Evolutionary conservation across 2,797 vertebrate species (phyloP).

Genomic region (Falco novaeseelandiae): DNA sequence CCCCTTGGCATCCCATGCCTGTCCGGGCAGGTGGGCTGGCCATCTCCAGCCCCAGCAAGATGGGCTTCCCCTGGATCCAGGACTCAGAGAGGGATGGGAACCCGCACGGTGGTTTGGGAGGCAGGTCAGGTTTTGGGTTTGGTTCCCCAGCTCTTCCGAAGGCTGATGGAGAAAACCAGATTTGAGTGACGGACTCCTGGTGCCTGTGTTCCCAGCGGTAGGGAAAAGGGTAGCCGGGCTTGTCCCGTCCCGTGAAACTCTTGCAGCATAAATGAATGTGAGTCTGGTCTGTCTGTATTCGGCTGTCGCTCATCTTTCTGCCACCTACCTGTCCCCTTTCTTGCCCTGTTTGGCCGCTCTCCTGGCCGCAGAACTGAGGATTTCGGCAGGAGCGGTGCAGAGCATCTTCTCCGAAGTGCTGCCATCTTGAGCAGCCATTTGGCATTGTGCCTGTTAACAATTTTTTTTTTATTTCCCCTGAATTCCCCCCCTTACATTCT

Average conservation of each 20-base stretch:
- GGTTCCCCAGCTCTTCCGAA: not conserved
- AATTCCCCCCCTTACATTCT: not conserved
- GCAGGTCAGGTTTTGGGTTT: not conserved
- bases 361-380: not conserved
- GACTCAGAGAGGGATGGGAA: not conserved
- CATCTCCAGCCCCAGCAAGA: fast-evolving
- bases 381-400: not conserved
- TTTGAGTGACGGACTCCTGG: not conserved
- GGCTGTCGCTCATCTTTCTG: not conserved
- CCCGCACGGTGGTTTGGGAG: fast-evolving
- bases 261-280: fast-evolving
- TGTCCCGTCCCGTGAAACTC: not conserved
- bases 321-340: not conserved
- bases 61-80: not conserved
- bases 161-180: not conserved
- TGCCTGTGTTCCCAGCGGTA: fast-evolving
- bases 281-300: not conserved
- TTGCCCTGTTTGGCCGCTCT: not conserved
- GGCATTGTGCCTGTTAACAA: not conserved
- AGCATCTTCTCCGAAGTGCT: not conserved
- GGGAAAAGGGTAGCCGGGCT: not conserved
- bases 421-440: not conserved
- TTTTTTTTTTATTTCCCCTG: not conserved
- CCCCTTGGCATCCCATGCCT: fast-evolving
- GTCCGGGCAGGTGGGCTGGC: not conserved